Evolutionary conservation across 2,888 invertebrate species (phyloP).

Genomic region (Marasmarcha lunaedactyla): DNA sequence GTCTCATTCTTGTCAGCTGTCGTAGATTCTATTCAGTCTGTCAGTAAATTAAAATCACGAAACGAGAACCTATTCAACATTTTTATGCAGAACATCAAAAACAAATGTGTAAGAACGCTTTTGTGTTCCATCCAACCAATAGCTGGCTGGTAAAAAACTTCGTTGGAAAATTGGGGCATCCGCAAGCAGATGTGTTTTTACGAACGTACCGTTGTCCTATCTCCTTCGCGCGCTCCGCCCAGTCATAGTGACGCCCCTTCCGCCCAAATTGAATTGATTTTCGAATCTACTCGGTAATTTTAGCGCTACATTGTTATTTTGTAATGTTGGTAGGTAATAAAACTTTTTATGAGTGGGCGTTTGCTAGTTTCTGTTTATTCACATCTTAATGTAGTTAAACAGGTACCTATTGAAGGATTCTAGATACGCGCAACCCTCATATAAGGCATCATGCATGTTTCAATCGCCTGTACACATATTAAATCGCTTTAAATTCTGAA

Average conservation of each 20-base stretch:
- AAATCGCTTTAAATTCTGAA: too few relatives aligned
- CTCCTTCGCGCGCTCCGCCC: conserved; percentile 59
- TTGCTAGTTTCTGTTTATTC: too few relatives aligned
- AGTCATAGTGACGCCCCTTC: conserved; percentile 47
- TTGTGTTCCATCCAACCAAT: background rate
- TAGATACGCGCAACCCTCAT: too few relatives aligned
- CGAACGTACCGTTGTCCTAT: conserved; percentile 31
- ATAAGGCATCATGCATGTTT: too few relatives aligned
- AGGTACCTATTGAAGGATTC: too few relatives aligned
- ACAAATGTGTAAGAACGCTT: background rate
- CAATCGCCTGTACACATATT: too few relatives aligned
- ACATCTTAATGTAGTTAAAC: too few relatives aligned
- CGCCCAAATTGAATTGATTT: conserved; percentile 28
- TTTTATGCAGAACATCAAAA: background rate
- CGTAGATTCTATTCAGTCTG: too few relatives aligned
- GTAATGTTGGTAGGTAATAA: background rate
- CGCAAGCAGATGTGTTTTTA: conserved; percentile 12
- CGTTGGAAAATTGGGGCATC: conserved; percentile 16
- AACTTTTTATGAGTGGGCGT: too few relatives aligned
- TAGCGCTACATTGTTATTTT: background rate
- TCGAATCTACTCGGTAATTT: conserved; percentile 13
- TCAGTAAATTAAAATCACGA: too few relatives aligned
- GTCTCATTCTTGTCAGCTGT: too few relatives aligned
- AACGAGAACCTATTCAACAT: too few relatives aligned
- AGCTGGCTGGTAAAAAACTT: background rate